Percentiles rank a stretch among this genome's conserved stretches.
These are phyloP conservation scores for Trissonchulus sp. DNA, from an alignment of 2,888 invertebrate species.

Conservation along the genomic window DNA sequence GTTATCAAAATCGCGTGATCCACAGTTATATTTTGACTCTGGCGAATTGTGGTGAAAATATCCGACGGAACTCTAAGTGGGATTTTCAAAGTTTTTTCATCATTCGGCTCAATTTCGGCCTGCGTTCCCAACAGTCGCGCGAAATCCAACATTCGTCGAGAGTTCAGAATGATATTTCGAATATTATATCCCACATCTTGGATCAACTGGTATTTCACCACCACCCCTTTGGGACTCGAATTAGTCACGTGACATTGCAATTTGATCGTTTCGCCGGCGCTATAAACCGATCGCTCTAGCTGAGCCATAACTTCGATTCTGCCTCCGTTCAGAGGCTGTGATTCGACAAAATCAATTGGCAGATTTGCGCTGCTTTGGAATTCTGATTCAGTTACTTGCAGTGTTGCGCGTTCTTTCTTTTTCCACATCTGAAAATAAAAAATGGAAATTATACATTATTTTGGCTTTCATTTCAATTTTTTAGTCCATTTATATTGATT, in stretches of 20 bases:
- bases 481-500: too few species aligned
- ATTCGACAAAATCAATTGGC: background rate
- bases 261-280: background rate
- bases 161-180: background rate
- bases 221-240: background rate
- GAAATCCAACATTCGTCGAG: background rate
- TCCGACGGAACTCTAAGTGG: background rate
- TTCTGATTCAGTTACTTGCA: background rate
- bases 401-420: background rate
- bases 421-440: too few species aligned
- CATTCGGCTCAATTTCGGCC: background rate
- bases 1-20: background rate
- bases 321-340: background rate
- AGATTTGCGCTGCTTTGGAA: background rate
- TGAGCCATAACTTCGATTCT: background rate
- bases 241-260: background rate
- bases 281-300: background rate
- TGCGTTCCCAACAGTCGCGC: background rate
- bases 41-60: background rate
- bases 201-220: background rate
- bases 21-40: background rate
- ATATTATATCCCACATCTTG: background rate
- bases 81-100: background rate
- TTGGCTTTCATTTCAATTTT: too few species aligned
- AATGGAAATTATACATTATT: too few species aligned